phyloP scores from a whole-genome alignment of 2,888 invertebrate species.

The Xestobium rufovillosum region DNA sequence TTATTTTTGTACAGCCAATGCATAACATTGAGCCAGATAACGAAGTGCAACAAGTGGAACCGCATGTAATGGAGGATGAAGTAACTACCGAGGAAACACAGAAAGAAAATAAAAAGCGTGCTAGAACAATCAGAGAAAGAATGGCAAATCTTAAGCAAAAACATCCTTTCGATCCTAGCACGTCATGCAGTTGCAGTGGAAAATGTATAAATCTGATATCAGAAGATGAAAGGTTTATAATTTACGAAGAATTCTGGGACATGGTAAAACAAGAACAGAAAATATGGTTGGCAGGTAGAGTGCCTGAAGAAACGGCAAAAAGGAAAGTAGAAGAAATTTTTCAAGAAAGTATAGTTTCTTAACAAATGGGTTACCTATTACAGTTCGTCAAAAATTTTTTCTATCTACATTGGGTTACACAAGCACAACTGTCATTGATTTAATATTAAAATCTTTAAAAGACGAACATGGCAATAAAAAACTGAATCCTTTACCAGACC shows the following conservation, averaged over 20 bases:
- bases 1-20: too few species aligned
- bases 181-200: not conserved
- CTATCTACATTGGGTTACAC: not conserved
- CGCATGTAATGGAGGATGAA: too few species aligned
- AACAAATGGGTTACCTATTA: too few species aligned
- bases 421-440: conserved; percentile 3
- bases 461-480: conserved; percentile 1
- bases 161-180: not conserved
- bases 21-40: too few species aligned
- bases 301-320: conserved; percentile 1
- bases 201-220: not conserved
- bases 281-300: conserved; percentile 2
- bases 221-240: conserved; percentile 1
- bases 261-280: conserved; percentile 5
- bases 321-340: conserved; percentile 5
- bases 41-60: too few species aligned
- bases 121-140: conserved; percentile 1
- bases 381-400: conserved; percentile 6
- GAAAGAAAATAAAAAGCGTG: not conserved
- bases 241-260: conserved; percentile 6
- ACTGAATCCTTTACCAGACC: not conserved
- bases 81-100: too few species aligned
- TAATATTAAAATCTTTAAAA: conserved; percentile 3
- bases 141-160: not conserved
- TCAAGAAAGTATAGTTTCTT: conserved; percentile 1